These are phyloP conservation scores for Dermatemys mawii DNA, from an alignment of 2,113 vertebrate species.

Conservation along the genomic window DNA sequence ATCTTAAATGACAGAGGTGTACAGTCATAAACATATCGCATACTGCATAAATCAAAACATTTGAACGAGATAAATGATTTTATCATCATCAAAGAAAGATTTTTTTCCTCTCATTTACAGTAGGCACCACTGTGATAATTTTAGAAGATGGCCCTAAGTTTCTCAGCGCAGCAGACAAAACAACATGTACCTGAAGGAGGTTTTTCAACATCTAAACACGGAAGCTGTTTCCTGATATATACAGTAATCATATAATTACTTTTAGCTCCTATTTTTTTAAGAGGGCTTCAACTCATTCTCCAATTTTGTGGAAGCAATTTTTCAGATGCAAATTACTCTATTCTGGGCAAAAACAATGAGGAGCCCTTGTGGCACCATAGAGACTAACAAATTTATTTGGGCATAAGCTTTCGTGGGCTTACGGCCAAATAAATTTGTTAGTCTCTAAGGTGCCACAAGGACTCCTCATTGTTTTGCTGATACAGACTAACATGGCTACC, in stretches of 20 bases:
- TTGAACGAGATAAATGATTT: conserved; percentile 37
- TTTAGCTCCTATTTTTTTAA: not conserved
- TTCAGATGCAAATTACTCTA: not conserved
- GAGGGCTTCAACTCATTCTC: not conserved
- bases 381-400: no score
- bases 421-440: no score
- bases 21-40: not conserved
- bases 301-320: conserved; percentile 23
- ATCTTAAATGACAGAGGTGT: no score
- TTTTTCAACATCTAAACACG: no score
- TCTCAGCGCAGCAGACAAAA: conserved; percentile 4
- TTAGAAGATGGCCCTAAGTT: conserved; percentile 12
- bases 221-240: not conserved
- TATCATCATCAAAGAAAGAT: conserved; percentile 21
- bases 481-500: no score
- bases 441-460: no score
- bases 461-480: no score
- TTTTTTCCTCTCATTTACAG: conserved; percentile 29
- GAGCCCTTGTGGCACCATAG: no score
- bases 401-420: no score
- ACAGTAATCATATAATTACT: conserved; percentile 2
- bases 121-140: conserved; percentile 32
- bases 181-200: not conserved
- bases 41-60: conserved; percentile 30
- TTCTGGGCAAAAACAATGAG: not conserved